phyloP scores from a whole-genome alignment of 2,888 invertebrate genomes.

The Heliothis peltigera region DNA sequence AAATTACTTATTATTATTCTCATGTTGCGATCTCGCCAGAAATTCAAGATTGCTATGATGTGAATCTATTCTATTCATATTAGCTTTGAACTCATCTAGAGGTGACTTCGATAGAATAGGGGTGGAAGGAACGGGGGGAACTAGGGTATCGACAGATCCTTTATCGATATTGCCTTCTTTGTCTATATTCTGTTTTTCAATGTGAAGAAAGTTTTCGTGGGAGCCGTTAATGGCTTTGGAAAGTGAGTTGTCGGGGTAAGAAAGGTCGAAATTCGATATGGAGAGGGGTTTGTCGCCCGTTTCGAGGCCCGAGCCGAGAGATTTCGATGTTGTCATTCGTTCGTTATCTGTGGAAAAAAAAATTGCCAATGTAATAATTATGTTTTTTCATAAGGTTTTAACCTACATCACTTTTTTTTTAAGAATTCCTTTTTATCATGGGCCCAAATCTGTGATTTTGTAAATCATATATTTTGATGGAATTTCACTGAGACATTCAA shows the following conservation, averaged over 20 bases:
- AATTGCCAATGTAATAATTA: background rate
- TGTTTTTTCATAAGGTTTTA: too few relatives aligned
- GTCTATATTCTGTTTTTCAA: conserved; percentile 72
- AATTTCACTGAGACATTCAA: too few relatives aligned
- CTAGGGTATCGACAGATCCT: conserved; percentile 66
- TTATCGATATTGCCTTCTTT: conserved; percentile 57
- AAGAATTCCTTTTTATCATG: too few relatives aligned
- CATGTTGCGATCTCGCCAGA: conserved; percentile 69
- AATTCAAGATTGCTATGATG: conserved; percentile 84
- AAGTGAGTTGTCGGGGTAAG: conserved; percentile 66
- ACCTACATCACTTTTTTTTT: too few relatives aligned
- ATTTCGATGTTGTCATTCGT: conserved; percentile 72
- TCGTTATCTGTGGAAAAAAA: conserved; percentile 66
- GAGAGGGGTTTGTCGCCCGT: conserved; percentile 67
- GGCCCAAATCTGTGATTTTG: too few relatives aligned
- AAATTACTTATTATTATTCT: conserved; percentile 62
- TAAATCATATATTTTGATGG: too few relatives aligned
- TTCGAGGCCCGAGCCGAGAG: conserved; percentile 78
- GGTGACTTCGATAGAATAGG: conserved; percentile 64
- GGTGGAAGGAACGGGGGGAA: conserved; percentile 48
- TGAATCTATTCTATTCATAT: conserved; percentile 87
- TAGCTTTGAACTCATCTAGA: conserved; percentile 82
- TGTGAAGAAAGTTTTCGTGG: conserved; percentile 75
- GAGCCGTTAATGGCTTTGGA: conserved; percentile 75
- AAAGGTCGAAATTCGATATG: conserved; percentile 77